These are phyloP conservation scores for Ctena decussata DNA, from an alignment of 2,888 invertebrate genomes.

Conservation along the genomic window DNA sequence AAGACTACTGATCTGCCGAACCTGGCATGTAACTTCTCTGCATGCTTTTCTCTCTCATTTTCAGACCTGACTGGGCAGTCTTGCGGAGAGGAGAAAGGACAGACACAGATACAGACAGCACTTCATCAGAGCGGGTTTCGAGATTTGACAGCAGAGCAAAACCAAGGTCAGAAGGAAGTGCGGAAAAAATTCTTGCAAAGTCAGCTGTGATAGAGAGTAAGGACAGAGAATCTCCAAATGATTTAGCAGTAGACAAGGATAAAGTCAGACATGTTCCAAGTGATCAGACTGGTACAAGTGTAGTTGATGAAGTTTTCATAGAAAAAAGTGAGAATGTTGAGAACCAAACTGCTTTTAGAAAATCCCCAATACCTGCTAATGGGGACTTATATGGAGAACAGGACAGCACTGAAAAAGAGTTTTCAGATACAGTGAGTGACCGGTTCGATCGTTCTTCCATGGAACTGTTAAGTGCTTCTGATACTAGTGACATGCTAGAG, in stretches of 20 bases:
- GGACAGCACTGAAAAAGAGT: background rate
- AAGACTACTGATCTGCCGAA: background rate
- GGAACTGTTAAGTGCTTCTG: constrained; percentile 26
- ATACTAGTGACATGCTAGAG: constrained; percentile 46
- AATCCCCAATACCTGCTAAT: background rate
- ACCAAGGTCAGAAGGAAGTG: background rate
- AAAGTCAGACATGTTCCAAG: background rate
- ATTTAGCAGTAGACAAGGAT: background rate
- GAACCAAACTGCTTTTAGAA: background rate
- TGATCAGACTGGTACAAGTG: background rate
- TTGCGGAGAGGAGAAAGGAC: background rate
- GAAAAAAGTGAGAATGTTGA: constrained; percentile 1
- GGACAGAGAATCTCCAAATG: background rate
- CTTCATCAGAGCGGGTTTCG: background rate
- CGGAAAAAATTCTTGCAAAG: background rate
- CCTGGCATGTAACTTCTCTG: background rate
- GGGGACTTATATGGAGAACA: background rate
- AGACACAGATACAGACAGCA: background rate
- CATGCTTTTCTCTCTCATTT: constrained; percentile 1
- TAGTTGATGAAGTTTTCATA: background rate
- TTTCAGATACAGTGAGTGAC: background rate
- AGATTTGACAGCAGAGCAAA: background rate
- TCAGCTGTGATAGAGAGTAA: background rate
- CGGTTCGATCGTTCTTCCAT: background rate
- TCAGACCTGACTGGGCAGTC: background rate